Conservation (phyloP, 2,797 vertebrate species). For the Microtus californicus region DNA sequence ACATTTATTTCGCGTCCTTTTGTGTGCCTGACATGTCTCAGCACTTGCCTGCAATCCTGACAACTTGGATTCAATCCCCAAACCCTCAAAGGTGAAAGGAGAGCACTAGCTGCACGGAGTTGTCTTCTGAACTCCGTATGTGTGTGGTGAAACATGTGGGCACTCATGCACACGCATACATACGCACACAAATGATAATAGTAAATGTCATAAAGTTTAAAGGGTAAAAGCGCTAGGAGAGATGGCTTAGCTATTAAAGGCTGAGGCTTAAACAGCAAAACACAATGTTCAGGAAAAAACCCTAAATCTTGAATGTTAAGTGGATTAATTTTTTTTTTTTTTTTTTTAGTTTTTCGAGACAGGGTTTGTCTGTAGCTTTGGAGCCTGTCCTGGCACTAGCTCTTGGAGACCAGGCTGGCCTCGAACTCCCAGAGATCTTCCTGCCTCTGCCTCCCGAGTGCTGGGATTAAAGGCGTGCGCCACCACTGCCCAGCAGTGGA, state of each 20-base stretch:
- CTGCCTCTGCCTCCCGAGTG: too few relatives aligned
- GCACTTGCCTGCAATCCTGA: not conserved
- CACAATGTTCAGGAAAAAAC: not conserved
- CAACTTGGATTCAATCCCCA: not conserved
- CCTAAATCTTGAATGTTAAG: not conserved
- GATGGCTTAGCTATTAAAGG: not conserved
- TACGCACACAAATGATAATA: not conserved
- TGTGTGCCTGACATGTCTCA: not conserved
- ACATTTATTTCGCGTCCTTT: not conserved
- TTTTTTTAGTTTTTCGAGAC: too few relatives aligned
- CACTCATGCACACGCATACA: not conserved
- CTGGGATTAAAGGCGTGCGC: too few relatives aligned
- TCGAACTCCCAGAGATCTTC: too few relatives aligned
- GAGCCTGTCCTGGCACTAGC: too few relatives aligned
- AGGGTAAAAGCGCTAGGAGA: not conserved
- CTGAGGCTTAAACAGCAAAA: not conserved
- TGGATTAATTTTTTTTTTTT: conserved; percentile 56
- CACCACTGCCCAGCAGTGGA: too few relatives aligned
- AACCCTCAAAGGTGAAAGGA: not conserved
- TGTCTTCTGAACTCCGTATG: not conserved
- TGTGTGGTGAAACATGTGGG: not conserved
- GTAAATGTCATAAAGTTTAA: not conserved
- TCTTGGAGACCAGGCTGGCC: too few relatives aligned
- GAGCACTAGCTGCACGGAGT: not conserved
- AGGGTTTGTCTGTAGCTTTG: too few relatives aligned